phyloP scores from a whole-genome alignment of 1,140 invertebrate species.

The Dolichoris vasculosae region DNA sequence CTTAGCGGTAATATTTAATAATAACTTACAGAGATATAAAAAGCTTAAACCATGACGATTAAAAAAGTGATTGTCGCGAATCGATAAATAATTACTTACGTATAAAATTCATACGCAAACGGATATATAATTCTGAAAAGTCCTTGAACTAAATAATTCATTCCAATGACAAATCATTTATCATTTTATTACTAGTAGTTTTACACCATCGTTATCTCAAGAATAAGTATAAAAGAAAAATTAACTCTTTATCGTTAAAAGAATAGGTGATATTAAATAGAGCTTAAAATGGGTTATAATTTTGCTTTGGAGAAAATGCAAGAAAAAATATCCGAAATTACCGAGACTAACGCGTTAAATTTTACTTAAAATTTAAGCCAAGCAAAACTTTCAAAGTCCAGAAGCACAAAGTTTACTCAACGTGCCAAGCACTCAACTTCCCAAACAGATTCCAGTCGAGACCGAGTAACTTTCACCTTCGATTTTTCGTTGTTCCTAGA shows the following conservation, averaged over 20 bases:
- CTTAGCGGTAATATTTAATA: no score
- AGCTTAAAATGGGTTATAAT: not conserved
- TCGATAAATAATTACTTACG: no score
- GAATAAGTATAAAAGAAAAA: not conserved
- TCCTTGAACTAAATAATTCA: not conserved
- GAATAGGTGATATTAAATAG: not conserved
- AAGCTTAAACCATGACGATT: no score
- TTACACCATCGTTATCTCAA: not conserved
- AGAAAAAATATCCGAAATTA: constrained; percentile 1
- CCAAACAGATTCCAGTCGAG: not conserved
- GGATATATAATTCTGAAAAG: no score
- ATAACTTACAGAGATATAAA: no score
- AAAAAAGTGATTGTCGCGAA: no score
- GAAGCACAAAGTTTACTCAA: not conserved
- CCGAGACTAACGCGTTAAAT: not conserved
- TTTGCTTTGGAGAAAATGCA: not conserved
- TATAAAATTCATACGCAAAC: no score
- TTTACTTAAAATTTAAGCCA: constrained; percentile 12
- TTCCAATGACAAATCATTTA: not conserved
- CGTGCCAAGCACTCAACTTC: not conserved
- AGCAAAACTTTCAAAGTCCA: not conserved
- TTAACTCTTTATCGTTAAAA: not conserved
- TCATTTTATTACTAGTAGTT: not conserved
- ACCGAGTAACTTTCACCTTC: not conserved
- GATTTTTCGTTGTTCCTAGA: not conserved